phyloP scores from a whole-genome alignment of 2,888 invertebrate species.

The Trichogramma dendrolimi region DNA sequence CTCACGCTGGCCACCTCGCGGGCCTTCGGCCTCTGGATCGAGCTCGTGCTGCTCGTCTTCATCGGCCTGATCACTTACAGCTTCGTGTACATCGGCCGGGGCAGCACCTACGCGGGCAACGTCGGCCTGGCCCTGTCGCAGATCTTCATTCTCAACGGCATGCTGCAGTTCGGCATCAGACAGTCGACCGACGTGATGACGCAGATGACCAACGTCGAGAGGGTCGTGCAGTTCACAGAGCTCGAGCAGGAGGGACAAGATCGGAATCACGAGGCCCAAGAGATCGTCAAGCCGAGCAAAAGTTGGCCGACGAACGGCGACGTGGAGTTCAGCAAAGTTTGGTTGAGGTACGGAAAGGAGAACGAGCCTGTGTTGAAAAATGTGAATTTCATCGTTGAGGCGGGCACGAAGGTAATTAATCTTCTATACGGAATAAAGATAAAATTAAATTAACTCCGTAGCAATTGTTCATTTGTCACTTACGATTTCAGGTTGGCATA shows the following conservation, averaged over 20 bases:
- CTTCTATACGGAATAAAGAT: no score
- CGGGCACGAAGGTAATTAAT: slow-evolving; percentile 63
- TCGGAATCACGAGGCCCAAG: slow-evolving; percentile 55
- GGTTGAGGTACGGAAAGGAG: slow-evolving; percentile 64
- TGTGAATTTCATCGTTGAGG: slow-evolving; percentile 64
- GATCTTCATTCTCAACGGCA: slow-evolving; percentile 66
- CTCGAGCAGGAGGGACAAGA: slow-evolving; percentile 62
- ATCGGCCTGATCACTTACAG: slow-evolving; percentile 62
- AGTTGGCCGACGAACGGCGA: slow-evolving; percentile 69
- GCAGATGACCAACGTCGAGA: slow-evolving; percentile 75
- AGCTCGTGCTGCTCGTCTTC: slow-evolving; percentile 60
- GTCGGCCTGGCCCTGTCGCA: slow-evolving; percentile 72
- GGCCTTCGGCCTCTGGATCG: slow-evolving; percentile 64
- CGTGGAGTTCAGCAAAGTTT: slow-evolving; percentile 61
- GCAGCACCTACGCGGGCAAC: slow-evolving; percentile 59
- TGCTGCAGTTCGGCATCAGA: slow-evolving; percentile 76
- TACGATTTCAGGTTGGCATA: slow-evolving; percentile 64
- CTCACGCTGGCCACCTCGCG: slow-evolving; percentile 60
- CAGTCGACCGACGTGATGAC: slow-evolving; percentile 73
- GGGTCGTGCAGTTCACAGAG: slow-evolving; percentile 73
- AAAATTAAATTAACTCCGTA: no score
- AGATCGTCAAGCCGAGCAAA: slow-evolving; percentile 56
- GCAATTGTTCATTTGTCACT: no score
- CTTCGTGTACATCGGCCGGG: slow-evolving; percentile 54
- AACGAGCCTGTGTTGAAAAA: slow-evolving; percentile 70